Base-by-base conservation (phyloP, 2,888 invertebrate species). In the Amitus sp. region DNA sequence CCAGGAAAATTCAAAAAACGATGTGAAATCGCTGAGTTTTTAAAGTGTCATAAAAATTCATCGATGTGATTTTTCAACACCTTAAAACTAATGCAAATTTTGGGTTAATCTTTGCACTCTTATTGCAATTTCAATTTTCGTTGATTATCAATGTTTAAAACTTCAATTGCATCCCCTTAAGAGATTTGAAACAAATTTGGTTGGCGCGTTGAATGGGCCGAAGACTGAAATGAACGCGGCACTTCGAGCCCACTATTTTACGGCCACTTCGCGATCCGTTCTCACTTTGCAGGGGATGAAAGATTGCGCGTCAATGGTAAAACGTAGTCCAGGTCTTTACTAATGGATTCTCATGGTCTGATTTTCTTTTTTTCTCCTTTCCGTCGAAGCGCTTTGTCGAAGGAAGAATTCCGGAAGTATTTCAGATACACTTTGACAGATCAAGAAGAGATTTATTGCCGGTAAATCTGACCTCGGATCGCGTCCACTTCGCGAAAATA, bases 301-400 rank as follows among this genome's bases (percentile, higher is more conserved):
- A 75, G 74, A 77, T 77, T 72, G 73, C 67, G 59, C 72, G 73
- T 74, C 75, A 69, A 75, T 72, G 73, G 62, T 72, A 73, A 73
- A 78, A 71, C 73, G 72, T 66, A 68, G 61, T 49, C 57, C 55
- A 48, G 56, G 68, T 55, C 62, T 67, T 70, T 70, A 72, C 76
- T 76, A 76, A 76, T 76, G 76, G 77, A 76, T 76, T 71, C 68
- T 30, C 51, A 69, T 68, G 69, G 70, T 72, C 62, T 61, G 69
- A 68, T 66, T 55, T 57, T 60, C 49, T 59, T 57, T 50, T 49
- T 53, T 54, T 40, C 46, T 42, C 30, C 30, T 40, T 19, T 30
- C 30, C 19, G 28, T 18, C 27, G 39, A 23, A 45, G n/a, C n/a
- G n/a, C n/a, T n/a, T n/a, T n/a, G n/a, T n/a, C n/a, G n/a, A n/a